Base-by-base conservation (phyloP, 1,140 invertebrate genomes). In the Bombus balteatus region DNA sequence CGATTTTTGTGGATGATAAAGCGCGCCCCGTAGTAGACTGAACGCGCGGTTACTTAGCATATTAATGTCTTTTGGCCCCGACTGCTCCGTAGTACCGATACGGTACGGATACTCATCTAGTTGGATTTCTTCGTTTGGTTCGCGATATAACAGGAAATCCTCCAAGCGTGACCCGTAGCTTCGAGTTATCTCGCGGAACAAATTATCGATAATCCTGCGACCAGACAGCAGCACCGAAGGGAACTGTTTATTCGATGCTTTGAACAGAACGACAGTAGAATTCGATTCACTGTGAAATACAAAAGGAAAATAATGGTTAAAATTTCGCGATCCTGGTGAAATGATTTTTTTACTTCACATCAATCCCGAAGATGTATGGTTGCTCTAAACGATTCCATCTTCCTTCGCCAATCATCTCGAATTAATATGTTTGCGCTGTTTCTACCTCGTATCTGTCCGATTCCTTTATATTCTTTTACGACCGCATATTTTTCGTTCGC, bases 61-160 rank as follows among this genome's bases (percentile, higher is more conserved):
- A 87, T 87, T 90, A 90, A 90, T 90, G 81, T 89, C 88, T 85
- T 85, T 89, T 85, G 81, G 89, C 88, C 73, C 57, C 39, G 78
- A 37, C 59, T 71, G 34, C 43, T 66, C n/a, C 18, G 18, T 37
- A 34, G 5, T 3, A 39, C 34, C 9, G 53, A 53, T 13, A 22
- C 10, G 75, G 28, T 77, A 72, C 13, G 34, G 47, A 43, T 66
- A 84, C 39, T 66, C 13, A 47, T 84, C 66, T 32, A 28, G 32
- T 47, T 70, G 74, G 37, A 83, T 88, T 81, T 74, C 87, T 86
- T 74, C 87, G 72, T 86, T 88, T 86, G 83, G 43, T 25, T 32
- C 62, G 66, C 84, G 75, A 65, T 80, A 65, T 47, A 18, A 79
- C 66, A 32, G 66, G 66, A 47, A 85, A 80, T 47, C 39, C 76